Evolutionary conservation across 2,888 invertebrate species (phyloP).

Genomic region (Agrilus biguttatus): DNA sequence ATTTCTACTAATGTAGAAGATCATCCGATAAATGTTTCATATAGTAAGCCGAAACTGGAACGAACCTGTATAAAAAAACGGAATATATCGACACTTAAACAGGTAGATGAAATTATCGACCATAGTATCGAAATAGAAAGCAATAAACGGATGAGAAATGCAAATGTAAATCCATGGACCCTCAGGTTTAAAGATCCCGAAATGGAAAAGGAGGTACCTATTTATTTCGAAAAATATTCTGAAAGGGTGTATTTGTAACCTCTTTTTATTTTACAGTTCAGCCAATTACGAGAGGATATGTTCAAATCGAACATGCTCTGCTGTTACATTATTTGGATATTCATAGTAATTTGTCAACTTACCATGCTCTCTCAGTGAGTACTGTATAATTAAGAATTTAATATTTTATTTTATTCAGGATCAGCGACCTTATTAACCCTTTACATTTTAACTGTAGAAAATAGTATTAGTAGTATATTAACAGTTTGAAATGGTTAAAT

Average conservation of each 20-base stretch:
- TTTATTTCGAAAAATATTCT: too few relatives aligned
- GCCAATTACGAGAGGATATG: slow-evolving; percentile 76
- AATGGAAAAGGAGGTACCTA: slow-evolving; percentile 60
- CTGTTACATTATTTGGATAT: slow-evolving; percentile 81
- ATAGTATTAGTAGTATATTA: too few relatives aligned
- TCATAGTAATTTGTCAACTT: slow-evolving; percentile 65
- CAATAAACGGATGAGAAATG: slow-evolving; percentile 73
- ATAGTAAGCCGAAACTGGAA: slow-evolving; percentile 33
- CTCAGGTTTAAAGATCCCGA: slow-evolving; percentile 70
- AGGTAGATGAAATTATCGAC: slow-evolving; percentile 70
- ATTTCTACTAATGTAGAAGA: slow-evolving; percentile 26
- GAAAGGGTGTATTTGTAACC: too few relatives aligned
- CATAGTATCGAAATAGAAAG: slow-evolving; percentile 79
- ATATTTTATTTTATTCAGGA: too few relatives aligned
- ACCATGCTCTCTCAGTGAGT: slow-evolving; percentile 59
- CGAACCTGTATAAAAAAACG: slow-evolving; percentile 19
- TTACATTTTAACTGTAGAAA: too few relatives aligned
- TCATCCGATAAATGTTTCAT: slow-evolving; percentile 22
- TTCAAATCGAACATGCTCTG: slow-evolving; percentile 91
- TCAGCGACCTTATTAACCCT: too few relatives aligned
- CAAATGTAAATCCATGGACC: slow-evolving; percentile 78
- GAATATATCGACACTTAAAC: slow-evolving; percentile 24
- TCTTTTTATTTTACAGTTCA: slow-evolving; percentile 41
- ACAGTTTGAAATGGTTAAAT: too few relatives aligned
- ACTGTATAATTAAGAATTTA: too few relatives aligned